Evolutionary conservation across 2,113 vertebrate genomes (phyloP), one percentile per base, ranked within the genome.

Genomic region (Colaptes auratus): DNA sequence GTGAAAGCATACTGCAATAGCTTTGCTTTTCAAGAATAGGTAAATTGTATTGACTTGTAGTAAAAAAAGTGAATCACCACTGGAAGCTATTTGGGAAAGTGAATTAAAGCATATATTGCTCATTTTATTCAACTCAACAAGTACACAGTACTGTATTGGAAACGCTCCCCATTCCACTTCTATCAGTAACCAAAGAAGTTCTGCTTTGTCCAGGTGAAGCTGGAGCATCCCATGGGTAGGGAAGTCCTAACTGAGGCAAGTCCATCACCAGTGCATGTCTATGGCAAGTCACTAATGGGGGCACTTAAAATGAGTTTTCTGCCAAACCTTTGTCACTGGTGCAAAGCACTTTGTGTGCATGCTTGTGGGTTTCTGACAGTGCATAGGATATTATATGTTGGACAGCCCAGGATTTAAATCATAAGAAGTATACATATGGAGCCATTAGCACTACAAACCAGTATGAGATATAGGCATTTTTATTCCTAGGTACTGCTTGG

Each of bases 11-110:
- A 48, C 64, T 91, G 58, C 75, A 72, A 19, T 88, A 39, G 48
- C 58, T 92, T 91, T 81, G 42, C 60, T 89, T 95, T 91, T 90
- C 73, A 60, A 86, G 69, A 90, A 69, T 10, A 95, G 85, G 27
- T 86, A 44, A 31, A 44, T 85, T 50, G 13, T 93, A 39, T 79
- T 93, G 89, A 36, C 30, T 84, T 73, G 7, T 7, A 91, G 67
- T 76, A 64, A 93, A 89, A 93, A 88, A 73, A 24, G 17, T 36
- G 56, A 80, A 35, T 76, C 4, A 4, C 20, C 61, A 39, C 60
- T 74, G 4, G 75, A 72, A 78, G 78, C 65, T 48, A 20, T 53
- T 91, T 74, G 52, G n/a, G 60, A 74, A 87, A 58, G 36, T 60
- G n/a, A 89, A 83, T 71, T 76, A 67, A 88, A 95, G 21, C 5